phyloP scores from a whole-genome alignment of 2,888 invertebrate genomes.

The Polyommatus iphigenia region DNA sequence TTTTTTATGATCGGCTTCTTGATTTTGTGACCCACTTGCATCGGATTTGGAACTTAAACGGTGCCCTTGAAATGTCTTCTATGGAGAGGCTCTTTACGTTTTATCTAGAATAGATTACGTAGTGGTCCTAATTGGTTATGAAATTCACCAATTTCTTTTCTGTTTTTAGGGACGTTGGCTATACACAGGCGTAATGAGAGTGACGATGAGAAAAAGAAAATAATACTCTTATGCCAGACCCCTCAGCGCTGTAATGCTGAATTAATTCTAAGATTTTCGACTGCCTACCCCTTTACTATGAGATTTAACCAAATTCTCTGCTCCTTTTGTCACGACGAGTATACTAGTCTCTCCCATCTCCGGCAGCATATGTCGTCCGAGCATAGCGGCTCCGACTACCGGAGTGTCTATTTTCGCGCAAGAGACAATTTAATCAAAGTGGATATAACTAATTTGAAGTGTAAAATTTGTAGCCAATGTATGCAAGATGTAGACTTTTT shows the following conservation, averaged over 20 bases:
- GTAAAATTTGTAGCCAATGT: constrained; percentile 61
- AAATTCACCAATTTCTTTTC: constrained; percentile 73
- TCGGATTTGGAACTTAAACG: neutral
- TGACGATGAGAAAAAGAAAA: constrained; percentile 69
- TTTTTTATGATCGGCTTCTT: neutral
- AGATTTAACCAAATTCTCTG: constrained; percentile 70
- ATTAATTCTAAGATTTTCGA: constrained; percentile 65
- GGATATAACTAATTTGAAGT: constrained; percentile 68
- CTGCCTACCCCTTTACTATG: constrained; percentile 72
- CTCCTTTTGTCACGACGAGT: constrained; percentile 68
- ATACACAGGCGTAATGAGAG: constrained; percentile 64
- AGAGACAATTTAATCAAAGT: constrained; percentile 71
- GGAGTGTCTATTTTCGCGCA: constrained; percentile 68
- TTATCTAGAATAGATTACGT: constrained; percentile 36
- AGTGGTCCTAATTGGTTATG: constrained; percentile 48
- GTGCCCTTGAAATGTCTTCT: too few relatives aligned
- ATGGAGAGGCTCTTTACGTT: constrained; percentile 3
- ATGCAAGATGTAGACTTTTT: constrained; percentile 61
- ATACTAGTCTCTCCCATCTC: constrained; percentile 56
- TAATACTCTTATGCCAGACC: constrained; percentile 69
- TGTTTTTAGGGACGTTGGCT: constrained; percentile 76
- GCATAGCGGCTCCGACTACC: constrained; percentile 62
- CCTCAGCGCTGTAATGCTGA: constrained; percentile 73
- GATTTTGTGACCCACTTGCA: neutral
- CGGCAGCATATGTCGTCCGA: constrained; percentile 63